Evolutionary conservation across 2,888 invertebrate species (phyloP).

Genomic region (Galeruca laticollis): DNA sequence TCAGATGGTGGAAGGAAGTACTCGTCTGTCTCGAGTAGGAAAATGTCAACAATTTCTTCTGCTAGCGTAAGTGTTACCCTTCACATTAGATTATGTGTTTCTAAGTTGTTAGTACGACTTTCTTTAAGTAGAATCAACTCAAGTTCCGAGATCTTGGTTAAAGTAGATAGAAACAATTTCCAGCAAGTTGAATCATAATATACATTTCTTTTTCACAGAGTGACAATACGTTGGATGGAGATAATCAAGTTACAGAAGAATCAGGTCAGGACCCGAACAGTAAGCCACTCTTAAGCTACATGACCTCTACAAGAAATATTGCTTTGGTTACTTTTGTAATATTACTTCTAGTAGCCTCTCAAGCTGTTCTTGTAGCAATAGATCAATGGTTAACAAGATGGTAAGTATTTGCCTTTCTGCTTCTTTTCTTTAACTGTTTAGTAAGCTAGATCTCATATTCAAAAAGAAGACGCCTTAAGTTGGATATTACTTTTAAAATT

Average conservation of each 20-base stretch:
- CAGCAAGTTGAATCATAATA: too few relatives aligned
- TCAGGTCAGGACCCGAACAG: conserved; percentile 37
- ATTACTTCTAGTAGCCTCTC: conserved; percentile 53
- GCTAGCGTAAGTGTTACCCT: conserved; percentile 8
- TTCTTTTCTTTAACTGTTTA: too few relatives aligned
- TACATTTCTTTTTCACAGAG: neutral
- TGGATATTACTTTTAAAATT: too few relatives aligned
- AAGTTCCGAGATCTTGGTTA: too few relatives aligned
- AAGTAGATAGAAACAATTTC: too few relatives aligned
- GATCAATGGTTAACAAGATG: conserved; percentile 62
- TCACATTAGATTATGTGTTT: too few relatives aligned
- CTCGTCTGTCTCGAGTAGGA: neutral
- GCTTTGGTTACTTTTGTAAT: conserved; percentile 43
- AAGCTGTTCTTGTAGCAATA: conserved; percentile 56
- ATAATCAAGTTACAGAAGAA: conserved; percentile 27
- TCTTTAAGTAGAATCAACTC: too few relatives aligned
- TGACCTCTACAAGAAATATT: conserved; percentile 53
- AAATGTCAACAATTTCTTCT: conserved; percentile 5
- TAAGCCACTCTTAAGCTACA: conserved; percentile 56
- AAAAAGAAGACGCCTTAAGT: too few relatives aligned
- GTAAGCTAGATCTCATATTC: too few relatives aligned
- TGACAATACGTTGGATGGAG: neutral
- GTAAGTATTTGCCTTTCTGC: too few relatives aligned
- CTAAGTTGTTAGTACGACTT: too few relatives aligned
- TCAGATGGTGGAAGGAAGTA: conserved; percentile 2